phyloP scores from a whole-genome alignment of 2,113 vertebrate genomes.

The Lipophrys pholis region DNA sequence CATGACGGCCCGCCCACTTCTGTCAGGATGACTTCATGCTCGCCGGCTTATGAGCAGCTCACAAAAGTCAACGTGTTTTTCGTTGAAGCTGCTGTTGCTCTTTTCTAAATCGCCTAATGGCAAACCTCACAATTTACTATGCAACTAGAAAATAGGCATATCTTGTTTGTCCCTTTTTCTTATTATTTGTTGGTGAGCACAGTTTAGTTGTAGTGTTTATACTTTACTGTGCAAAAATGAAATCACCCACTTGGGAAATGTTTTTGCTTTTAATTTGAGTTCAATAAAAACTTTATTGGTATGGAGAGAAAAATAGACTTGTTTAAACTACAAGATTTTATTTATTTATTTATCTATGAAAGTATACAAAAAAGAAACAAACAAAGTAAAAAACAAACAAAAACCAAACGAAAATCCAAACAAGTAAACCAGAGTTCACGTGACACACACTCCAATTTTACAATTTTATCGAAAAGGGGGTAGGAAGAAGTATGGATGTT shows the following conservation, averaged over 20 bases:
- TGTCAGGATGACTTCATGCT: constrained; percentile 33
- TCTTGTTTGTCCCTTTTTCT: background rate
- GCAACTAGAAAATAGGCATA: background rate
- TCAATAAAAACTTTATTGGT: background rate
- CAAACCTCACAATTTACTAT: background rate
- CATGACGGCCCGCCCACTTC: constrained; percentile 30
- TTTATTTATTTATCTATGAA: constrained; percentile 2
- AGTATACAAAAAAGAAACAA: background rate
- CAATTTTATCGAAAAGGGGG: no score
- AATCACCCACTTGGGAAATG: background rate
- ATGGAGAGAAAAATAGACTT: no score
- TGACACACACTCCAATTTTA: no score
- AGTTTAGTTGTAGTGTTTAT: background rate
- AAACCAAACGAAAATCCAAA: no score
- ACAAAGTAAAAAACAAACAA: no score
- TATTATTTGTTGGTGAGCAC: background rate
- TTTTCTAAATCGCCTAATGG: constrained; percentile 26
- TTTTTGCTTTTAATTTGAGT: background rate
- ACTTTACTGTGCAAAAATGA: background rate
- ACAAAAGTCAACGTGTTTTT: constrained; percentile 35
- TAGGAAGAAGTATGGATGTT: no score
- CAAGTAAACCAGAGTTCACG: no score
- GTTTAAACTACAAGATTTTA: background rate
- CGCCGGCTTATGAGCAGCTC: constrained; percentile 1
- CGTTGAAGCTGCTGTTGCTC: constrained; percentile 25